A percentile compares a stretch with the other conserved stretches of the same genome.
Conservation (phyloP, 2,113 vertebrate species). For the Paraplagusia blochii region DNA sequence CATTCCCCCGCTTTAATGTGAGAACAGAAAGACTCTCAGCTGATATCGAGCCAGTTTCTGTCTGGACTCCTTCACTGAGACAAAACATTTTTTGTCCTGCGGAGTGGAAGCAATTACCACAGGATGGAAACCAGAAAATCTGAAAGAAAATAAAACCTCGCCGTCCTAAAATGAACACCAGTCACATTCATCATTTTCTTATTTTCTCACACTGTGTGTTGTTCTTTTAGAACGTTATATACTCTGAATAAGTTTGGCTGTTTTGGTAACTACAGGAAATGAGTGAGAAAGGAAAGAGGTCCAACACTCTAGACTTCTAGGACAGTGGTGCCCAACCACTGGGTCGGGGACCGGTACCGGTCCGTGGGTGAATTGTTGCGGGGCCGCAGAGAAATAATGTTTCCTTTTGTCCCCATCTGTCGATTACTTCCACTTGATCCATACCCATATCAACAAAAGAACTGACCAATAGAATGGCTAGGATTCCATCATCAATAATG, state of each 20-base stretch:
- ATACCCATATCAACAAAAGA: no score
- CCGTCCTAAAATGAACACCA: background rate
- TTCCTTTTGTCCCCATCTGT: no score
- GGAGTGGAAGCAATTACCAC: slow-evolving; percentile 25
- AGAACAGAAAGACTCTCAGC: slow-evolving; percentile 17
- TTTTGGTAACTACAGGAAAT: background rate
- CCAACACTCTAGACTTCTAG: no score
- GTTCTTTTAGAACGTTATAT: slow-evolving; percentile 6
- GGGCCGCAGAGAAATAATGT: no score
- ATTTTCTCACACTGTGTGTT: background rate
- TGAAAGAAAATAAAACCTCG: background rate
- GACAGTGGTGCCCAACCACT: no score
- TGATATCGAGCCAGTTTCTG: slow-evolving; percentile 27
- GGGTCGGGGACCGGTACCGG: no score
- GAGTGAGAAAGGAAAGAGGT: background rate
- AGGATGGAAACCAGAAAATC: slow-evolving; percentile 5
- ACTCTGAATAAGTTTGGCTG: no score
- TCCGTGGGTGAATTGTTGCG: no score
- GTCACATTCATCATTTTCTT: background rate
- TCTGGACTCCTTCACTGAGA: slow-evolving; percentile 15
- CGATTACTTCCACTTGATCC: no score
- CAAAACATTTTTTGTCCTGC: slow-evolving; percentile 3
- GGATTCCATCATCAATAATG: no score
- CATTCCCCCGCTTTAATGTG: slow-evolving; percentile 29
- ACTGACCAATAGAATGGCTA: no score